phyloP scores from a whole-genome alignment of 1,140 invertebrate species.

The Calycopis cecrops region DNA sequence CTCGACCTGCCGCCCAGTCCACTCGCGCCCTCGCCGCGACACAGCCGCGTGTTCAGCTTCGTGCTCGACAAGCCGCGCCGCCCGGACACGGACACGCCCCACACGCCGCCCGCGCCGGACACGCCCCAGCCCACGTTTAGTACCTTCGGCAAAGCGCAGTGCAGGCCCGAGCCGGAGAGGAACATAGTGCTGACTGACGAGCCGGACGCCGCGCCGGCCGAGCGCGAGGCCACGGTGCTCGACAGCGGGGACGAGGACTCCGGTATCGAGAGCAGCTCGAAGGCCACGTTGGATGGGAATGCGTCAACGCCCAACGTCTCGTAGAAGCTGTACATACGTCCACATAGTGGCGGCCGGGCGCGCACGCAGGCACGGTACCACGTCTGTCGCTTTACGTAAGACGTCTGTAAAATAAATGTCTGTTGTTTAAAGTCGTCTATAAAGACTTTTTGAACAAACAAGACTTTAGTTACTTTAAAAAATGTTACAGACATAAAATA shows the following conservation, averaged over 20 bases:
- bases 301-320: conserved; percentile 41
- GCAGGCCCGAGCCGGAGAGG: conserved; percentile 33
- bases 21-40: conserved; percentile 49
- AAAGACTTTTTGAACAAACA: too few species aligned
- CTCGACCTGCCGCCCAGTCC: conserved; percentile 80
- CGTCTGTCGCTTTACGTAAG: too few species aligned
- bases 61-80: conserved; percentile 52
- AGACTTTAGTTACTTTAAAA: too few species aligned
- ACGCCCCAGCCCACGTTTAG: conserved; percentile 56
- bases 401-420: too few species aligned
- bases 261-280: conserved; percentile 76
- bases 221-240: conserved; percentile 75
- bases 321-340: conserved; percentile 25
- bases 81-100: conserved; percentile 15
- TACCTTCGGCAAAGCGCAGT: conserved; percentile 52
- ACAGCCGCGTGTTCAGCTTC: conserved; percentile 60
- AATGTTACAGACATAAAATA: too few species aligned
- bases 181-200: conserved; percentile 50
- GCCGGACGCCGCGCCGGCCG: conserved; percentile 42
- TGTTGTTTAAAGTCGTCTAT: too few species aligned
- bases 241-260: conserved; percentile 78
- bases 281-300: conserved; percentile 74
- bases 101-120: background rate
- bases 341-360: too few species aligned
- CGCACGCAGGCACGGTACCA: too few species aligned